Base-by-base conservation (phyloP, 1,140 invertebrate species). In the Mamestra configurata region DNA sequence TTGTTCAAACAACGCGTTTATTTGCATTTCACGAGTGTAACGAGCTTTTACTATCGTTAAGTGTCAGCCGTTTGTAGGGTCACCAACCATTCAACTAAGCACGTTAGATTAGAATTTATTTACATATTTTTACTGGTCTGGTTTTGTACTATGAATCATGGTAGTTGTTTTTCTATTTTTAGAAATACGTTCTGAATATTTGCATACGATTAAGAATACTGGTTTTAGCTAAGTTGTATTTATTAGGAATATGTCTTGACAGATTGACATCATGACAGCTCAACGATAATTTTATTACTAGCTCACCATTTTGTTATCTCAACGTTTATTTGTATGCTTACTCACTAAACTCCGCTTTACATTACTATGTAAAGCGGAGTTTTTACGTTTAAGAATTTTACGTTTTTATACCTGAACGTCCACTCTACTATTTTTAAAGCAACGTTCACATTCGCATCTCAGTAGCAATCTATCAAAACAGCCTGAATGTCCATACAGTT, bases 1-100 rank as follows among this genome's bases (percentile, higher is more conserved):
- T 87, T 89, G 87, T 88, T 90, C 85, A 92, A 90, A 88, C 76
- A 89, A 90, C 90, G 85, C 89, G 86, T 89, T 91, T 93, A 92
- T 92, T 93, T 93, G 90, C 91, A 92, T 92, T 89, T 79, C 86
- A 86, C 86, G 88, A 89, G 86, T 90, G 87, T 91, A 93, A 88
- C 89, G 88, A 84, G 86, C 85, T 87, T 89, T 88, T 88, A 90
- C 87, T 87, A 84, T 87, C 87, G 68, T 82, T 81, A 68, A 49
- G 53, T 71, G 55, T 77, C 80, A 73, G 68, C 84, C 80, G 86
- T 79, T 53, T 24, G 27, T 53, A 77, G 75, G 61, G 75, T 68
- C 20, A 43, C 75, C 75, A 53, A 10, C 2, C 57, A 31, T 76
- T 64, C 27, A 49, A 8, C 4, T 11, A 11, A 18, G n/a, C 7